A percentile compares a stretch with the other conserved stretches of the same genome.
phyloP scores from a whole-genome alignment of 2,888 invertebrate genomes.

The Margaritifera margaritifera region DNA sequence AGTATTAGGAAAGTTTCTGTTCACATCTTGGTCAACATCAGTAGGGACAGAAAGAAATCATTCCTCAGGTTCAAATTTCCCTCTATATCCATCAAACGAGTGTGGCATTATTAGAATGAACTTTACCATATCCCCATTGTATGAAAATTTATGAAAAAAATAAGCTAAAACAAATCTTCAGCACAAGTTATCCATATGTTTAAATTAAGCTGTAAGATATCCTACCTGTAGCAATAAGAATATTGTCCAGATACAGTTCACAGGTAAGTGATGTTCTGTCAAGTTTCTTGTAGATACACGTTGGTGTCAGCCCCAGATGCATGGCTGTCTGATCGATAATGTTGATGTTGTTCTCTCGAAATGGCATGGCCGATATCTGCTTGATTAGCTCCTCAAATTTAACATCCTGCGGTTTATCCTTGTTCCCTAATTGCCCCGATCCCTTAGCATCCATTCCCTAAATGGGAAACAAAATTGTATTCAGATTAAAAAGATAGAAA shows the following conservation, averaged over 20 bases:
- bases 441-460: neutral
- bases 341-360: conserved; percentile 35
- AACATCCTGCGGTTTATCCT: conserved; percentile 16
- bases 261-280: conserved; percentile 22
- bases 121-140: too few relatives aligned
- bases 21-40: too few relatives aligned
- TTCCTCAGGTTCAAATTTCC: too few relatives aligned
- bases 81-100: too few relatives aligned
- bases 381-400: conserved; percentile 39
- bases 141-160: too few relatives aligned
- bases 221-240: conserved; percentile 43
- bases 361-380: conserved; percentile 31
- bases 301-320: conserved; percentile 44
- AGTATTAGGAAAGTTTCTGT: too few relatives aligned
- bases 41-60: too few relatives aligned
- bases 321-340: conserved; percentile 45
- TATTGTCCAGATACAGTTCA: conserved; percentile 53
- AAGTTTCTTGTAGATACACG: conserved; percentile 38
- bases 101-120: too few relatives aligned
- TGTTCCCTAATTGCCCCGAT: conserved; percentile 8
- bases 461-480: neutral
- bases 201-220: too few relatives aligned
- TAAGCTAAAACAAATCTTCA: too few relatives aligned
- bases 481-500: too few relatives aligned
- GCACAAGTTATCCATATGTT: too few relatives aligned